Base-by-base conservation (phyloP, 2,797 vertebrate species). In the Sitta carolinensis region DNA sequence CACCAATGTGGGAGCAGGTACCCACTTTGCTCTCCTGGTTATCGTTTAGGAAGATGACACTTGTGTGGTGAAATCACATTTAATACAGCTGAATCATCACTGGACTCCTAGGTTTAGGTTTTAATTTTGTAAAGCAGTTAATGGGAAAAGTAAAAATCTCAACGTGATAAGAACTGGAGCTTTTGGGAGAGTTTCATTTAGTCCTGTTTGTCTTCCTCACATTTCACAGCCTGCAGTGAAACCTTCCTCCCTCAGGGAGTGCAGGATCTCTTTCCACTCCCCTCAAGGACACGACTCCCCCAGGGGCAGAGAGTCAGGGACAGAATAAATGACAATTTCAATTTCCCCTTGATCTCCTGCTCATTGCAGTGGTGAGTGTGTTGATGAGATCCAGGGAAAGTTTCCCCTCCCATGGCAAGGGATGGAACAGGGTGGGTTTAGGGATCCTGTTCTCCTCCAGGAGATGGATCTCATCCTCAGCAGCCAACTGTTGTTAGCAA, bases 281-380 rank as follows among this genome's bases (percentile, higher is more conserved):
- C 38, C 40, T n/a, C 2, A 2, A 22, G 43, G 54, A 21, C 6
- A 1, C 10, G 2, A 20, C 5, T 1, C 1, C 26, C 3, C 1
- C 2, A 7, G 20, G 47, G 59, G 19, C 57, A 43, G 66, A 29
- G 62, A 25, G 23, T 69, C 47, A 20, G 59, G 43, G 40, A 13
- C 22, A 32, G 20, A 45, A 29, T 14, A 29, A 38, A 0, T 6
- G 27, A 77, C 11, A 68, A 40, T 76, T 85, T 47, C 20, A 12
- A 29, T 45, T 73, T 30, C n/a, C 51, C n/a, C n/a, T 78, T 20
- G 5, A 16, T 52, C 52, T 48, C 5, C 45, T 69, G 30, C 74
- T 59, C 14, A 3, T 36, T 73, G 42, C 61, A 6, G 2, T 38
- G 58, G 7, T 0, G 1, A 3, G 9, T 23, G 21, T 6, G 4